These are phyloP conservation scores for Araneus ventricosus DNA, from an alignment of 1,140 invertebrate genomes.

Conservation along the genomic window DNA sequence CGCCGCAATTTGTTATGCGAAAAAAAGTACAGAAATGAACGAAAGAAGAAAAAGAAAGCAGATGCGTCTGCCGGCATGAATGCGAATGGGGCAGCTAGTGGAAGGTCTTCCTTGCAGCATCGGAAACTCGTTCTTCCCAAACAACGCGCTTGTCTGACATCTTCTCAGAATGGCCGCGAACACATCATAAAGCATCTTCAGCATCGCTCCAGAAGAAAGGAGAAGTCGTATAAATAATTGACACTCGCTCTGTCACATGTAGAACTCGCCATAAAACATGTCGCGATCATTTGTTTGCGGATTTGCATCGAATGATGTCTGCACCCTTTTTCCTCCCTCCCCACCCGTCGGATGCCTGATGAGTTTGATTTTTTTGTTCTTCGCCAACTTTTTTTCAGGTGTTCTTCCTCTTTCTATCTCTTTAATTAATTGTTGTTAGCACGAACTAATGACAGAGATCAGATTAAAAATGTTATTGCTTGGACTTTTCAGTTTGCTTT, in stretches of 20 bases:
- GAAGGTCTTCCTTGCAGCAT: conserved; percentile 2
- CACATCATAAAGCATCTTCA: neutral
- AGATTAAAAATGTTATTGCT: too few relatives aligned
- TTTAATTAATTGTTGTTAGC: too few relatives aligned
- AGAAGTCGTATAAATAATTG: conserved; percentile 15
- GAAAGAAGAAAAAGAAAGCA: neutral
- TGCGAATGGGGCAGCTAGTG: neutral
- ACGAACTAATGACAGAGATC: too few relatives aligned
- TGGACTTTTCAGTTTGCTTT: too few relatives aligned
- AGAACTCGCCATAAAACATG: conserved; percentile 36
- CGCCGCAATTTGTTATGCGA: neutral
- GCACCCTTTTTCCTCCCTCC: too few relatives aligned
- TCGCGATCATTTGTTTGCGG: neutral
- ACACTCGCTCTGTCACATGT: conserved; percentile 6
- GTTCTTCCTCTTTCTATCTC: too few relatives aligned
- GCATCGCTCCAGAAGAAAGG: neutral
- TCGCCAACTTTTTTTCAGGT: neutral
- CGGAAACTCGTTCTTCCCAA: conserved; percentile 9
- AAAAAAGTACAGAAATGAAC: neutral
- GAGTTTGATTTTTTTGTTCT: neutral
- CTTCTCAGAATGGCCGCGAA: neutral
- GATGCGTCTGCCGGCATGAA: neutral
- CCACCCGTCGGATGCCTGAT: neutral
- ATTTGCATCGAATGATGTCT: neutral
- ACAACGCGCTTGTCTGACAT: conserved; percentile 15